Evolutionary conservation across 1,140 invertebrate species (phyloP), one percentile per base, ranked within the genome.

Genomic region (Formica exsecta): DNA sequence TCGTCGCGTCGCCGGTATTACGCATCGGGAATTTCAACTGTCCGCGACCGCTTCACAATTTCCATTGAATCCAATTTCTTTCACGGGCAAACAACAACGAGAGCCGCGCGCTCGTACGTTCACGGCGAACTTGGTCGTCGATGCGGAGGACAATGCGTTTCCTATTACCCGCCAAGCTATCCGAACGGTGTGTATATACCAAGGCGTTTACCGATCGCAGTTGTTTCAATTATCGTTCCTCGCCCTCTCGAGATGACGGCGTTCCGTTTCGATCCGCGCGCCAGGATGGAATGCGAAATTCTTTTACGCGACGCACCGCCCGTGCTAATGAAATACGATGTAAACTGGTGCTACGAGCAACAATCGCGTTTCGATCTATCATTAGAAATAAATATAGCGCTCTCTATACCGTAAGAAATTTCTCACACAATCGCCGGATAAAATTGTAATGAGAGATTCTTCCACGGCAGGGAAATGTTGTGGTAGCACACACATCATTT

Each of bases 41-140:
- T 76, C 64, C 66, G 48, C 48, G 13, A 48, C 86, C 57, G 71
- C 68, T 79, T 83, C 89, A 51, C 48, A 71, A 90, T 88, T 90
- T 90, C 76, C 86, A 88, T 86, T 86, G 70, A 90, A 90, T 87
- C 77, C 71, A 84, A 90, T 88, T 90, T 90, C 89, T 88, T 88
- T 88, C 86, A 70, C 61, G 81, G 64, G 57, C 71, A 61, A 11
- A 11, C 41, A 44, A 38, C 36, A 57, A 64, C n/a, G 61, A 65
- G 44, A 48, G 36, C 13, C 22, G 48, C 32, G 44, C 61, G 51
- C 25, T 6, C 32, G 73, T 41, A 25, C 61, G 32, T 73, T 54
- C 32, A 32, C 32, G 51, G 29, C 11, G 8, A 41, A 19, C 48
- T 51, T 29, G 19, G n/a, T 51, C 36, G 51, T 66, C 70, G 57